phyloP scores from a whole-genome alignment of 2,113 vertebrate genomes.

The Lates calcarifer region DNA sequence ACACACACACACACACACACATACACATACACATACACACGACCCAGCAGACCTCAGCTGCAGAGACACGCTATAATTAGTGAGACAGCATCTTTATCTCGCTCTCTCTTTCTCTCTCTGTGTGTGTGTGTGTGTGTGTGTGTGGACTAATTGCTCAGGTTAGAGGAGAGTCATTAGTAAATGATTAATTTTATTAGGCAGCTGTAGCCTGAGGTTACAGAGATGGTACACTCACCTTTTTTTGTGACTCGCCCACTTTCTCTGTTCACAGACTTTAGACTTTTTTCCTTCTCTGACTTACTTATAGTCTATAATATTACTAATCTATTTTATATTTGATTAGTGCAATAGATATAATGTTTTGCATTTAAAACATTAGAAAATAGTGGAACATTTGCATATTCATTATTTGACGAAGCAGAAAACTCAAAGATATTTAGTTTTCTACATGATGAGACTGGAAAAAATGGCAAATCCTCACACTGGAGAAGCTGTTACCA shows the following conservation, averaged over 20 bases:
- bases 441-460: background rate
- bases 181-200: slow-evolving; percentile 72
- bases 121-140: slow-evolving; percentile 16
- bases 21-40: slow-evolving; percentile 28
- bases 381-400: too few species aligned
- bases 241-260: slow-evolving; percentile 1
- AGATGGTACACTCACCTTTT: background rate
- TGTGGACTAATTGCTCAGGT: slow-evolving; percentile 64
- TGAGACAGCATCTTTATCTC: slow-evolving; percentile 72
- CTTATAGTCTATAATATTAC: too few species aligned
- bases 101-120: slow-evolving; percentile 18
- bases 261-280: background rate
- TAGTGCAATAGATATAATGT: too few species aligned
- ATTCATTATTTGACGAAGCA: background rate
- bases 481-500: too few species aligned
- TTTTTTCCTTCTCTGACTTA: background rate
- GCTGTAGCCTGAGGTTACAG: slow-evolving; percentile 53
- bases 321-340: background rate
- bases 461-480: too few species aligned
- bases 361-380: too few species aligned
- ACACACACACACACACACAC: background rate
- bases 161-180: slow-evolving; percentile 65
- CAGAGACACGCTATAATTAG: slow-evolving; percentile 76
- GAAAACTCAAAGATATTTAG: background rate
- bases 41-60: slow-evolving; percentile 69